These are phyloP conservation scores for Hystrix brachyura DNA, from an alignment of 2,113 vertebrate genomes.

Conservation along the genomic window DNA sequence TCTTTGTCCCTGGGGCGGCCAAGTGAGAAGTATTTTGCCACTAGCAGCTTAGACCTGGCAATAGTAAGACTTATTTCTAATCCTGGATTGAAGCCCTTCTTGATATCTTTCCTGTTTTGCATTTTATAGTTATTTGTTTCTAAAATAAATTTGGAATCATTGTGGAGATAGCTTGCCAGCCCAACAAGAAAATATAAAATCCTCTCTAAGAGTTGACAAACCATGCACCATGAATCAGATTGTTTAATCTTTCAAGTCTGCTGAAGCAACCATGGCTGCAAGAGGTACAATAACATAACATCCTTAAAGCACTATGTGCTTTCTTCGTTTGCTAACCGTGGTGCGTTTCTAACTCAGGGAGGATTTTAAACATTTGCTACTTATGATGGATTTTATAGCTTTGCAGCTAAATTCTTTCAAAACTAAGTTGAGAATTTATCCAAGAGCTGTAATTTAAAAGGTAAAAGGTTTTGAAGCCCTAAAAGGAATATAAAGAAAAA, in stretches of 20 bases:
- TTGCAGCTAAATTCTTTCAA: background rate
- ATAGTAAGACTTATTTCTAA: slow-evolving; percentile 29
- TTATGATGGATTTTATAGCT: slow-evolving; percentile 27
- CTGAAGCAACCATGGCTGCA: background rate
- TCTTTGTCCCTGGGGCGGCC: background rate
- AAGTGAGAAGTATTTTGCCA: background rate
- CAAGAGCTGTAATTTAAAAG: background rate
- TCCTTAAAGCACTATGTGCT: background rate
- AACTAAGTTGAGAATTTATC: slow-evolving; percentile 13
- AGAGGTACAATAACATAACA: background rate
- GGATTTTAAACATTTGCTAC: background rate
- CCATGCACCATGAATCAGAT: background rate
- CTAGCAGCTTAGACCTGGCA: background rate
- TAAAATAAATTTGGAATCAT: slow-evolving; percentile 22
- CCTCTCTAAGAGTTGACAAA: background rate
- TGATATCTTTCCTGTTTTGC: background rate
- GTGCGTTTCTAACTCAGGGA: background rate
- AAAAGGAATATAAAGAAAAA: background rate
- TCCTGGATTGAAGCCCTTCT: background rate
- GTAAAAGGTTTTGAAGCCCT: slow-evolving; percentile 1
- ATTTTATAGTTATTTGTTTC: background rate
- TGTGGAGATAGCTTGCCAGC: background rate
- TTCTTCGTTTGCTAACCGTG: background rate
- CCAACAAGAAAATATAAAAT: background rate
- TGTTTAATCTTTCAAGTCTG: background rate